A percentile compares a stretch with the other conserved stretches of the same genome.
These are phyloP conservation scores for Amphiura filiformis DNA, from an alignment of 35 echinoderm and acorn worm species.

Conservation along the genomic window DNA sequence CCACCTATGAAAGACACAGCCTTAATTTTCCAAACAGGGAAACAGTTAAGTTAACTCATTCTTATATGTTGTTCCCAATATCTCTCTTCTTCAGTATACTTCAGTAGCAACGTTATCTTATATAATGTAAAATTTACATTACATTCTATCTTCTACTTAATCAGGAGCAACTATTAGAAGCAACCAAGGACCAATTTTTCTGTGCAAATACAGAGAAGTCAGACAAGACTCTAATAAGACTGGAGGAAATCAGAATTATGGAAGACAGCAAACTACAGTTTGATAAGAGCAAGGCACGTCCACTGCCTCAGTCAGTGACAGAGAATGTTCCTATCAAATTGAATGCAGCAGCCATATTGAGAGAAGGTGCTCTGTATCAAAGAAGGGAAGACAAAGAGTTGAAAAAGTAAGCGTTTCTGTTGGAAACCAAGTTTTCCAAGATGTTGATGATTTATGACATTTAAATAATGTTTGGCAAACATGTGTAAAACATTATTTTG, in stretches of 20 bases:
- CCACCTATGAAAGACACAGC: too few relatives aligned
- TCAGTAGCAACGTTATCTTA: too few relatives aligned
- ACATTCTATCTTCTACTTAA: too few relatives aligned
- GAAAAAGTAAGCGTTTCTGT: conserved; percentile 72
- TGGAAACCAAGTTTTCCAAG: background rate
- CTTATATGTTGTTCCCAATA: too few relatives aligned
- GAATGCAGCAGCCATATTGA: conserved; percentile 89
- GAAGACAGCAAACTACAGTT: conserved; percentile 92
- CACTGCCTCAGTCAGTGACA: conserved; percentile 35
- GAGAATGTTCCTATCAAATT: conserved; percentile 91
- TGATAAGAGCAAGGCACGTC: conserved; percentile 78
- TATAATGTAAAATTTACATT: too few relatives aligned
- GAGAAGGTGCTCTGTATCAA: conserved; percentile 89
- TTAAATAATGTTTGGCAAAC: background rate
- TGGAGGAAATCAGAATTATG: conserved; percentile 50
- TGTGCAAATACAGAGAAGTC: conserved; percentile 93
- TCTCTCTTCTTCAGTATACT: too few relatives aligned
- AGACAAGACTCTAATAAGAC: conserved; percentile 43
- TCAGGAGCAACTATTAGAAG: conserved; percentile 75
- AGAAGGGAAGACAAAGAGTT: conserved; percentile 85
- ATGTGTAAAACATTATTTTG: background rate
- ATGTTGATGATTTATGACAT: background rate
- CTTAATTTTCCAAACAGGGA: too few relatives aligned
- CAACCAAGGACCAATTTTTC: conserved; percentile 79
- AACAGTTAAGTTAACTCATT: too few relatives aligned